phyloP scores from a whole-genome alignment of 2,888 invertebrate genomes.

The Leptopterna dolabrata region DNA sequence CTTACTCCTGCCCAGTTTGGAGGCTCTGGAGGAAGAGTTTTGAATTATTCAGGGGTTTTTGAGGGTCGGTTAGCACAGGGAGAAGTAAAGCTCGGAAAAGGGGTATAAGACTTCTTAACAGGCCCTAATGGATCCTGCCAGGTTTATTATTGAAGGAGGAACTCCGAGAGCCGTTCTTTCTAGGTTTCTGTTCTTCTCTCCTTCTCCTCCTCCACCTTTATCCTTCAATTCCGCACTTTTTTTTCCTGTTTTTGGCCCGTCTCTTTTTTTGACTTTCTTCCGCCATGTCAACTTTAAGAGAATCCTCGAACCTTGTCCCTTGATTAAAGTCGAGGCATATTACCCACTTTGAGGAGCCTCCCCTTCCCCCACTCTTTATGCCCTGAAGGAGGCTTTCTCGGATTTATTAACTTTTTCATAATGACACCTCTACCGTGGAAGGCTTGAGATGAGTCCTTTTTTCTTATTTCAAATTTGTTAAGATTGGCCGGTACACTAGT shows the following conservation, averaged over 20 bases:
- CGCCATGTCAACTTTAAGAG: slow-evolving; percentile 12
- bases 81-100: slow-evolving; percentile 14
- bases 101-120: slow-evolving; percentile 54
- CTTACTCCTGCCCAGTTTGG: not conserved
- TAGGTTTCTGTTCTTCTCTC: slow-evolving; percentile 33
- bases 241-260: not conserved
- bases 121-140: slow-evolving; percentile 54
- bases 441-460: slow-evolving; percentile 9
- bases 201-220: slow-evolving; percentile 49
- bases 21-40: not conserved
- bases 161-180: slow-evolving; percentile 51
- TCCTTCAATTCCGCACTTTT: slow-evolving; percentile 29
- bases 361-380: not conserved
- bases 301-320: slow-evolving; percentile 16
- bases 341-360: slow-evolving; percentile 33
- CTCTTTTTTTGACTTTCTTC: not conserved
- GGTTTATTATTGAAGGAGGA: slow-evolving; percentile 54
- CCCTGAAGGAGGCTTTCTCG: not conserved
- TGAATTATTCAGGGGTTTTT: slow-evolving; percentile 51
- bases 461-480: slow-evolving; percentile 13
- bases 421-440: slow-evolving; percentile 4
- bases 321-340: slow-evolving; percentile 39
- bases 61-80: slow-evolving; percentile 38
- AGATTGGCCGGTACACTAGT: slow-evolving; percentile 14
- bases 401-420: slow-evolving; percentile 49